Evolutionary conservation across 2,888 invertebrate genomes (phyloP).

Genomic region (Fragum sueziense): DNA sequence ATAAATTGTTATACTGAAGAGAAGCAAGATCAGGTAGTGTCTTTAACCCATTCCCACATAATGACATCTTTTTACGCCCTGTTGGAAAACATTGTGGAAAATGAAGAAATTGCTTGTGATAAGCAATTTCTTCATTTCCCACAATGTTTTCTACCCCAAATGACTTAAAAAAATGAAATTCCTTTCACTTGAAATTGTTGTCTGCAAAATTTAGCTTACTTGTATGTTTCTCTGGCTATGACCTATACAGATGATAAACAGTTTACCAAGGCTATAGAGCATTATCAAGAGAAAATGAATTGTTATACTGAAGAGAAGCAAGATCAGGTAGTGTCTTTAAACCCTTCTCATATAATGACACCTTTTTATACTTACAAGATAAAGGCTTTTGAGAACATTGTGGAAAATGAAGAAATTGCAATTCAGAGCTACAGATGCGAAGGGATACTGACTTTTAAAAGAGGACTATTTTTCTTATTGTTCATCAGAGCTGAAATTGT

Average conservation of each 20-base stretch:
- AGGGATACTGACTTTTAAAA: too few species aligned
- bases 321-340: conserved; percentile 87
- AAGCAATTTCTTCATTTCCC: neutral
- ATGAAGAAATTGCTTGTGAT: conserved; percentile 8
- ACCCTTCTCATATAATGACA: too few species aligned
- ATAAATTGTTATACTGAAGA: conserved; percentile 85
- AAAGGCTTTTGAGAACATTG: too few species aligned
- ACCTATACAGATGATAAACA: conserved; percentile 91
- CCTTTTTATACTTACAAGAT: too few species aligned
- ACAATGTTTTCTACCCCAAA: neutral
- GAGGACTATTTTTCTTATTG: too few species aligned
- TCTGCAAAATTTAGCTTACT: conserved; percentile 82
- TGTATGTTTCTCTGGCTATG: conserved; percentile 89
- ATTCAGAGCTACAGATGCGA: too few species aligned
- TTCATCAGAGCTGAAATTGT: too few species aligned
- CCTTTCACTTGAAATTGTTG: neutral
- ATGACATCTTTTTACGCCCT: neutral
- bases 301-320: conserved; percentile 84
- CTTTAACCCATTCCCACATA: too few species aligned
- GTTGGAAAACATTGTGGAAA: neutral
- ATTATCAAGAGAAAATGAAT: conserved; percentile 89
- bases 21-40: conserved; percentile 86
- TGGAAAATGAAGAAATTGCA: too few species aligned
- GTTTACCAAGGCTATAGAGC: conserved; percentile 88
- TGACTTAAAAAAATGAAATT: neutral